Evolutionary conservation across 2,888 invertebrate species (phyloP).

Genomic region (Ischnura elegans): DNA sequence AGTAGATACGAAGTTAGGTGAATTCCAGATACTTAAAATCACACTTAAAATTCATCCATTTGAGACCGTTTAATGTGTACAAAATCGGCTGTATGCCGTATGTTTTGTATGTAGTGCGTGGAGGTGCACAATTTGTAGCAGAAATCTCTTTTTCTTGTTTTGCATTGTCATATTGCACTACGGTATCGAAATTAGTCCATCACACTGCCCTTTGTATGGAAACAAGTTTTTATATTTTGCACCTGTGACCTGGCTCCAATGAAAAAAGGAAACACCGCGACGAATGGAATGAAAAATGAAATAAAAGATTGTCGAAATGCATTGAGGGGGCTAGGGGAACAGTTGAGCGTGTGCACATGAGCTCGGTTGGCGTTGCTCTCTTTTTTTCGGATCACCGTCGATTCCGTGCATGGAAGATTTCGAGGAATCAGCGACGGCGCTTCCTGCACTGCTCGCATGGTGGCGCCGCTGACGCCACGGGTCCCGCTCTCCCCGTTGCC

Average conservation of each 20-base stretch:
- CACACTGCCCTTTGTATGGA: no score
- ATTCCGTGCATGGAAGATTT: slow-evolving; percentile 50
- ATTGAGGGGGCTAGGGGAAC: not conserved
- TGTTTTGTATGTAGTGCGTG: no score
- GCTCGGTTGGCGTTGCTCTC: not conserved
- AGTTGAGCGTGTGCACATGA: not conserved
- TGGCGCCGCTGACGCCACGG: not conserved
- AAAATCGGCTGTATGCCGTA: no score
- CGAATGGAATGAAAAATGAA: not conserved
- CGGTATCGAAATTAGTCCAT: no score
- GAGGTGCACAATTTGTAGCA: no score
- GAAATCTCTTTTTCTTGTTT: no score
- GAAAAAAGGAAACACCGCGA: not conserved
- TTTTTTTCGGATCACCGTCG: not conserved
- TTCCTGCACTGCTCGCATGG: not conserved
- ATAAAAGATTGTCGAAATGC: not conserved
- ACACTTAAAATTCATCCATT: no score
- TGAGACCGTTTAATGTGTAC: no score
- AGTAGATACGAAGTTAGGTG: no score
- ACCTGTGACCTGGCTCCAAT: not conserved
- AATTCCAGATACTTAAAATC: no score
- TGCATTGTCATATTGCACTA: no score
- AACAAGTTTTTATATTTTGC: not conserved
- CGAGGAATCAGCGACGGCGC: not conserved
- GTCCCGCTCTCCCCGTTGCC: not conserved